A percentile compares a stretch with the other conserved stretches of the same genome.
These are phyloP conservation scores for Colistium nudipinnis DNA, from an alignment of 2,113 vertebrate genomes.

Conservation along the genomic window DNA sequence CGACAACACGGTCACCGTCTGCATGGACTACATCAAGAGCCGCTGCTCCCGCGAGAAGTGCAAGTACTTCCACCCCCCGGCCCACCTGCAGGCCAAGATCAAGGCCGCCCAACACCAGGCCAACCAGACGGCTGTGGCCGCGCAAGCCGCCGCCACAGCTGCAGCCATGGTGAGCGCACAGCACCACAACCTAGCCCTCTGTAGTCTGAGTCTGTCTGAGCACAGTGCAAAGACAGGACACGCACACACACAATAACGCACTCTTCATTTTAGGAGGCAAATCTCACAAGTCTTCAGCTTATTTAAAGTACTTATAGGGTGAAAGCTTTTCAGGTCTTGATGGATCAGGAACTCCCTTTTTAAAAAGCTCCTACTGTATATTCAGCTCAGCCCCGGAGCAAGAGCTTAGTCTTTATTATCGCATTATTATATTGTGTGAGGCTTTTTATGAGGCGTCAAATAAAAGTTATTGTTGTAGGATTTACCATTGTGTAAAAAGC, in stretches of 20 bases:
- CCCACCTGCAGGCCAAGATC: slow-evolving; percentile 99
- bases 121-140: slow-evolving; percentile 95
- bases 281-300: slow-evolving; percentile 23
- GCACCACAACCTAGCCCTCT: slow-evolving; percentile 5
- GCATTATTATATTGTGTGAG: slow-evolving; percentile 1
- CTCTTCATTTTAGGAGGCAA: not conserved
- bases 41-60: slow-evolving; percentile 99
- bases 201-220: not conserved
- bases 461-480: slow-evolving; percentile 28
- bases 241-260: slow-evolving; percentile 21
- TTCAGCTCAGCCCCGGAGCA: slow-evolving; percentile 8
- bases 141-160: slow-evolving; percentile 91
- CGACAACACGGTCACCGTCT: slow-evolving; percentile 99
- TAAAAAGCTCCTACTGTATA: slow-evolving; percentile 16
- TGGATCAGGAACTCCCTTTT: slow-evolving; percentile 26
- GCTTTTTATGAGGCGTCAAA: slow-evolving; percentile 12
- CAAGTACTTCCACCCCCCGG: slow-evolving; percentile 99
- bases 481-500: slow-evolving; percentile 9
- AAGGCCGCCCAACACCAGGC: slow-evolving; percentile 98
- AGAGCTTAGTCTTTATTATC: slow-evolving; percentile 1
- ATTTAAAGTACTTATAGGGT: not conserved
- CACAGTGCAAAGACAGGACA: slow-evolving; percentile 23
- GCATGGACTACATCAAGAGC: slow-evolving; percentile 99
- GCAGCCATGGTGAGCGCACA: slow-evolving; percentile 91
- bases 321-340: slow-evolving; percentile 16